Evolutionary conservation across 2,797 vertebrate genomes (phyloP).

Genomic region (Myiotriccus ornatus): DNA sequence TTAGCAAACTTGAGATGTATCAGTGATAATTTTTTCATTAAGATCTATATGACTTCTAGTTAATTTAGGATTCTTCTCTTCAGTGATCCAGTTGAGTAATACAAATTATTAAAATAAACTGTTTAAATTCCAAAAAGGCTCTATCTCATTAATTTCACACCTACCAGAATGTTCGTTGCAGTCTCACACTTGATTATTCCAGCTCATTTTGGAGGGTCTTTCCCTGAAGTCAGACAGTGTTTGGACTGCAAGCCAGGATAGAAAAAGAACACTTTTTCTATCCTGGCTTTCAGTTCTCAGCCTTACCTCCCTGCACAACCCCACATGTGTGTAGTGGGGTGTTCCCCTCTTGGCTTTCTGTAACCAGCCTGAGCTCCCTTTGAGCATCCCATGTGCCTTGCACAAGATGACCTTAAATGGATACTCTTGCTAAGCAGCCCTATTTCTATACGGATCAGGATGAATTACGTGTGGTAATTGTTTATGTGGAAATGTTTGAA

Average conservation of each 20-base stretch:
- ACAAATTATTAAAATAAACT: neutral
- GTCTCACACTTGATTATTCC: neutral
- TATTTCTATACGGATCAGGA: neutral
- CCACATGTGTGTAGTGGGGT: accelerated
- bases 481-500: neutral
- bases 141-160: neutral
- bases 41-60: neutral
- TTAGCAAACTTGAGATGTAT: neutral
- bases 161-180: neutral
- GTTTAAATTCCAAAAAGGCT: neutral
- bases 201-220: neutral
- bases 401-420: neutral
- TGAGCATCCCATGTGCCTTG: neutral
- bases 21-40: neutral
- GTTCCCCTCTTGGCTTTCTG: neutral
- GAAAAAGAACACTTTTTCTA: no score
- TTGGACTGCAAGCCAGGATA: no score
- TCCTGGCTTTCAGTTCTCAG: neutral
- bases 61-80: neutral
- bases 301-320: neutral
- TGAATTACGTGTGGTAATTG: neutral
- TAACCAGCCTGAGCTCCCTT: neutral
- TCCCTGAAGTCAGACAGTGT: neutral
- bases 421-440: neutral
- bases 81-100: neutral